Base-by-base conservation (phyloP, 2,888 invertebrate species). In the Ichneumon xanthorius region DNA sequence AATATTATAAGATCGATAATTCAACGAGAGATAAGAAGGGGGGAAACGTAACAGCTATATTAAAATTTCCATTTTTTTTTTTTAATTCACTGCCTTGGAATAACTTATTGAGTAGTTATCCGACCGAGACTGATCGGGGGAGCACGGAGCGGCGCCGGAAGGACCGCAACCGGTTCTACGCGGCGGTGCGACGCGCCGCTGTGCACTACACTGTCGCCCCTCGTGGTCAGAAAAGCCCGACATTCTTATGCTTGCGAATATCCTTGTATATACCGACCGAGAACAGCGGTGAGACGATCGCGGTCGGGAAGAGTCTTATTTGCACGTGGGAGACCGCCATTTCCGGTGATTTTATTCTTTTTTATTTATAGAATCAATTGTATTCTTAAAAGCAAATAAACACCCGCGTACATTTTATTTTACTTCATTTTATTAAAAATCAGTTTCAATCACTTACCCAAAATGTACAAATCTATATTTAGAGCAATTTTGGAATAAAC, bases 141-240 rank as follows among this genome's bases (percentile, higher is more conserved):
- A 14, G 4, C 40, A 22, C 37, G n/a, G 45, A 45, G 48, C 55
- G 37, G 26, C 85, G 82, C 85, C 85, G n/a, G 48, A 11, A 67
- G 26, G 40, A 82, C 45, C 40, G 76, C 85, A 80, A 85, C 85
- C 85, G 67, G 76, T 68, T 68, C 30, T 22, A 76, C 85, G 26
- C 82, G 16, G 30, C 63, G 55, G 82, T 80, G 58, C 37, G 61
- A 79, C 81, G n/a, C 48, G n/a, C 40, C 30, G 6, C 11, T 9
- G 14, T 9, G 14, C 33, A 5, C 33, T 63, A 6, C 14, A 58
- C n/a, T 16, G n/a, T 14, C 14, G 30, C 33, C n/a, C 5, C 63
- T 63, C 33, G 50, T 68, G 48, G 63, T 70, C 45, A 19, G 53
- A 50, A 40, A 50, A 11, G 40, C 40, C 5, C 40, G 3, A 11